Conservation (phyloP, 2,888 invertebrate species). For the Fissipunctia ypsillon region DNA sequence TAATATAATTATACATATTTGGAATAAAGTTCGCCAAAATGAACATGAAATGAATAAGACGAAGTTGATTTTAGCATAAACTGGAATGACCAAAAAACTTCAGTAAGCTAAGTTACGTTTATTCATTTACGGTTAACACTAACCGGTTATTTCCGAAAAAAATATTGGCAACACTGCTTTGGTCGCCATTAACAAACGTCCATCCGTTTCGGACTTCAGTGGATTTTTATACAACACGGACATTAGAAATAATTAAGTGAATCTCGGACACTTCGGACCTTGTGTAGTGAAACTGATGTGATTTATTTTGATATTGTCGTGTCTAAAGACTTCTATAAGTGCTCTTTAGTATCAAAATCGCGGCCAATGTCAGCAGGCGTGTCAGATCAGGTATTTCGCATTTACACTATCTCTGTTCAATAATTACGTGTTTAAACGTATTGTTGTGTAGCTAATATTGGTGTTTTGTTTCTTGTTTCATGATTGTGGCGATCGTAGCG, state of each 20-base stretch:
- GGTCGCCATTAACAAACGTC: conserved; percentile 87
- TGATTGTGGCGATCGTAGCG: conserved; percentile 91
- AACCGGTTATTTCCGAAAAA: conserved; percentile 64
- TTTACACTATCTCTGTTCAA: conserved; percentile 76
- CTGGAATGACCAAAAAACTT: too few species aligned
- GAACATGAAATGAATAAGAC: neutral
- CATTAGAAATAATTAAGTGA: conserved; percentile 79
- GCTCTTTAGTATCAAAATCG: conserved; percentile 90
- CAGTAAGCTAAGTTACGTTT: neutral
- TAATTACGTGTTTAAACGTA: conserved; percentile 69
- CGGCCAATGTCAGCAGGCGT: conserved; percentile 97
- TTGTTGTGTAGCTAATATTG: conserved; percentile 71
- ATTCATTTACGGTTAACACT: conserved; percentile 22
- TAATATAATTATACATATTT: neutral
- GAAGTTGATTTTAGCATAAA: neutral
- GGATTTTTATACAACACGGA: conserved; percentile 82
- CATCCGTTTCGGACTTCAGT: conserved; percentile 84
- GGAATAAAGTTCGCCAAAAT: neutral
- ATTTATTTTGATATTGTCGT: conserved; percentile 86
- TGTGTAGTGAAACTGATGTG: conserved; percentile 89
- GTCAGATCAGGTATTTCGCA: conserved; percentile 95
- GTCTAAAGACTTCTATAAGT: conserved; percentile 86
- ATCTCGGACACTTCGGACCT: conserved; percentile 83
- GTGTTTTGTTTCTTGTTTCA: conserved; percentile 89
- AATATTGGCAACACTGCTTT: conserved; percentile 74